Conservation (phyloP, 2,797 vertebrate species). For the Phrynocephalus forsythii region DNA sequence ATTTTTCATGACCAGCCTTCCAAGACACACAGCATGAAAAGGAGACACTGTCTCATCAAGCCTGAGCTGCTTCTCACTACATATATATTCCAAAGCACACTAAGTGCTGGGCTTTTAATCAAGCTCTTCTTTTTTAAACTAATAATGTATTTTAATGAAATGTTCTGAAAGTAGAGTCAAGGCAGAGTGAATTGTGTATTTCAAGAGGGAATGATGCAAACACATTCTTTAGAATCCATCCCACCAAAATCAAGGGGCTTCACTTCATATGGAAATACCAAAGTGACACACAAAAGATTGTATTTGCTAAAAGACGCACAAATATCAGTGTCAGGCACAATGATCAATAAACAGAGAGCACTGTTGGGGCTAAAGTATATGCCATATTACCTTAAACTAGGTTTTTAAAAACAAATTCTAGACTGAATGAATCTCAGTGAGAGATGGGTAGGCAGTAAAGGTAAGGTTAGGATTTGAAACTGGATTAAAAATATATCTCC, state of each 20-base stretch:
- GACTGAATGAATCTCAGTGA: too few species aligned
- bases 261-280: background rate
- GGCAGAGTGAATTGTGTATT: background rate
- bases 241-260: background rate
- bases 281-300: background rate
- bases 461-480: too few species aligned
- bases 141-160: conserved; percentile 18
- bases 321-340: background rate
- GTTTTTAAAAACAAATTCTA: too few species aligned
- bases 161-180: conserved; percentile 42
- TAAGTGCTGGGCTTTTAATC: conserved; percentile 44
- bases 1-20: conserved; percentile 76
- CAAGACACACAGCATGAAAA: conserved; percentile 59
- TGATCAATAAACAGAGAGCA: background rate
- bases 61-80: conserved; percentile 30
- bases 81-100: conserved; percentile 15
- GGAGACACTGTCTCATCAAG: conserved; percentile 35
- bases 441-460: too few species aligned
- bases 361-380: background rate
- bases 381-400: too few species aligned
- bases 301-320: background rate
- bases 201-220: background rate
- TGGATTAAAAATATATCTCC: too few species aligned
- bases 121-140: conserved; percentile 25
- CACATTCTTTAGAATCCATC: background rate